phyloP scores from a whole-genome alignment of 1,140 invertebrate species.

The Cyclargus thomasi region DNA sequence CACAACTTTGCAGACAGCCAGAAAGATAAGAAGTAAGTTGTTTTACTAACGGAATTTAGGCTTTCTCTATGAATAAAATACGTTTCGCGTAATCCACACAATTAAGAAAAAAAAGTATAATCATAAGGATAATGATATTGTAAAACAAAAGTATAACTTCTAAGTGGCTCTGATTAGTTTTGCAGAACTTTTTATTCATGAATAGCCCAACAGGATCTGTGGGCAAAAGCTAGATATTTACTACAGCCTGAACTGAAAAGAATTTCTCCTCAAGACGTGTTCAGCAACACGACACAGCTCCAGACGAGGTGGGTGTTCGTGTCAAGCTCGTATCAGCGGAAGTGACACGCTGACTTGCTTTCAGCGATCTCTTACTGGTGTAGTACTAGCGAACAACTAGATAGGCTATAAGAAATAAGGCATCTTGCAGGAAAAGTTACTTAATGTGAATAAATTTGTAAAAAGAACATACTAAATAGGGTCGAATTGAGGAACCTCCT shows the following conservation, averaged over 20 bases:
- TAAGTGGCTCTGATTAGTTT: too few relatives aligned
- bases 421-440: too few relatives aligned
- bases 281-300: conserved; percentile 1
- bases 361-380: conserved; percentile 35
- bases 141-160: too few relatives aligned
- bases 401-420: conserved; percentile 17
- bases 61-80: too few relatives aligned
- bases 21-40: not conserved
- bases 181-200: too few relatives aligned
- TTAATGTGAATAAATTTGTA: too few relatives aligned
- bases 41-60: not conserved
- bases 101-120: too few relatives aligned
- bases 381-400: conserved; percentile 20
- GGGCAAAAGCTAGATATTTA: not conserved
- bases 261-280: not conserved
- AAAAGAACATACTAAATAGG: too few relatives aligned
- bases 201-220: too few relatives aligned
- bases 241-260: not conserved
- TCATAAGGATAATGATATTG: too few relatives aligned
- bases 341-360: conserved; percentile 39
- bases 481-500: too few relatives aligned
- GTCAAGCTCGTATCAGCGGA: conserved; percentile 38
- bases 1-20: not conserved
- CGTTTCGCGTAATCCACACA: too few relatives aligned
- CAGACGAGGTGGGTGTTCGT: conserved; percentile 26